phyloP scores from a whole-genome alignment of 2,113 vertebrate species.

The Astatoreochromis straeleni region DNA sequence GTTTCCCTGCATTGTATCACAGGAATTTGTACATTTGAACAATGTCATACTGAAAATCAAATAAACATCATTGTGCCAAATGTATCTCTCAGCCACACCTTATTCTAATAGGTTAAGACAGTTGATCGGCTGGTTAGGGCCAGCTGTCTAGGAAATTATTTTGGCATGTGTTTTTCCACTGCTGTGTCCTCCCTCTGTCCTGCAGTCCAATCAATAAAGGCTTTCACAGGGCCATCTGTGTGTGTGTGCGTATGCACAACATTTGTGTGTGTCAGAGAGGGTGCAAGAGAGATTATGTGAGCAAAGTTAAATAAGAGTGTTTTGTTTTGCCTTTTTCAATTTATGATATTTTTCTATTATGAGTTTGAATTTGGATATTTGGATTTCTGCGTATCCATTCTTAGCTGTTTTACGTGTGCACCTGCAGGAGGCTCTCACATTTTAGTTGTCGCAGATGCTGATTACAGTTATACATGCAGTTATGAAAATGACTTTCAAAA shows the following conservation, averaged over 20 bases:
- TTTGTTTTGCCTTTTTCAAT: neutral
- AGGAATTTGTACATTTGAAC: neutral
- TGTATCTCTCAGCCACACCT: neutral
- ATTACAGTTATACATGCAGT: neutral
- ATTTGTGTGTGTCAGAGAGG: neutral
- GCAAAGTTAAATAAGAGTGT: neutral
- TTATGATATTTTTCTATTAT: neutral
- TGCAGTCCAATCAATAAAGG: constrained; percentile 37
- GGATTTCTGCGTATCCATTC: neutral
- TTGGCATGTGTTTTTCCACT: constrained; percentile 32
- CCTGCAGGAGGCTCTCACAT: neutral
- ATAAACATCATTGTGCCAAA: neutral
- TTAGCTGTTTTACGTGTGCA: neutral
- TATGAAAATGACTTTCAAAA: neutral
- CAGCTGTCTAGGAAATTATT: constrained; percentile 38
- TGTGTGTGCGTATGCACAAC: neutral
- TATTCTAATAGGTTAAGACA: constrained; percentile 3
- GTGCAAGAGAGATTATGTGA: neutral
- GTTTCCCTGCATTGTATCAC: neutral
- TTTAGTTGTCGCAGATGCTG: neutral
- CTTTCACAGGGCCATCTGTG: constrained; percentile 8
- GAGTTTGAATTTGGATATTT: neutral
- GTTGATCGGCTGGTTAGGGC: constrained; percentile 16
- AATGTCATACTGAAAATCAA: neutral
- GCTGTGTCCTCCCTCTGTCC: constrained; percentile 38